Base-by-base conservation (phyloP, 2,113 vertebrate genomes). In the Pangasianodon gigas region DNA sequence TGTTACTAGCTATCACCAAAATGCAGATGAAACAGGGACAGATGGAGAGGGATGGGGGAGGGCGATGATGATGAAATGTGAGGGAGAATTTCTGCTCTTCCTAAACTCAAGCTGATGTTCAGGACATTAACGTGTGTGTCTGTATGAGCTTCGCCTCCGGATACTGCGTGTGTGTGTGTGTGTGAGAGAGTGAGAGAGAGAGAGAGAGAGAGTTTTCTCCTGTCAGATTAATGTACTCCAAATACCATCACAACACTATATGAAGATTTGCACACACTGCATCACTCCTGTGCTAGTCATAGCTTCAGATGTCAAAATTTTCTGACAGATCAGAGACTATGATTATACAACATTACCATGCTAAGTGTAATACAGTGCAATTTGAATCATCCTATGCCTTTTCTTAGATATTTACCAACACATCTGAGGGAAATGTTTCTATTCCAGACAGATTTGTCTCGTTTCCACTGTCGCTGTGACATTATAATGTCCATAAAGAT, bases 21-120 rank as follows among this genome's bases (percentile, higher is more conserved):
- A 84, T 84, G 56, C 82, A 84, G 82, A 84, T 60, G 54, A 65
- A 32, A 89, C 52, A 84, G 84, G 52, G 58, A 91, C 65, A 71
- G 67, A 91, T 54, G 54, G 56, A 91, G 86, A 69, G 58, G 60
- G 58, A 69, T 24, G 67, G 32, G 48, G 41, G 85, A 60, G 58
- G 11, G 29, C 13, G 56, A 21, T 4, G 51, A 62, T 84, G 29
- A 60, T 46, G 51, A 65, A 69, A 67, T 56, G 46, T 37, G 88
- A 85, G 51, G n/a, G 52, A 81, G 67, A 75, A 60, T 58, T 75
- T 58, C 67, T 0, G 75, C 85, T 51, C 48, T 51, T 86, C 32
- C 1, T 41, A 74, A 74, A 52, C 67, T 88, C 75, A 37, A 80
- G 46, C 58, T 81, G 87, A 88, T 81, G 75, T 82, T 88, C 60